Evolutionary conservation across 1,140 invertebrate genomes (phyloP).

Genomic region (Chrysopa pallens): DNA sequence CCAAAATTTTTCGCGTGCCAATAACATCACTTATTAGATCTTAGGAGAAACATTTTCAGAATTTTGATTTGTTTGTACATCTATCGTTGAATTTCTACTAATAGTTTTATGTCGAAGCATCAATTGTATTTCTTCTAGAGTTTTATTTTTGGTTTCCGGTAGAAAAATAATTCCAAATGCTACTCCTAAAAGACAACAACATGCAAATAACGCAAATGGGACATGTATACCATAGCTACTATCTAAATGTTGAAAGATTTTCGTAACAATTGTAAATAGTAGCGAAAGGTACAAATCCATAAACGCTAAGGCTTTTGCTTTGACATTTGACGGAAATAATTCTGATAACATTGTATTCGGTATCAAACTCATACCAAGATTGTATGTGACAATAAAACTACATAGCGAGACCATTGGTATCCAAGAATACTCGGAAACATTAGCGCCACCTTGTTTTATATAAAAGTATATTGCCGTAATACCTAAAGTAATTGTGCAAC

Average conservation of each 20-base stretch:
- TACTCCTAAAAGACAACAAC: constrained; percentile 33
- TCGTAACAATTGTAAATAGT: constrained; percentile 43
- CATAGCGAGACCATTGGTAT: no score
- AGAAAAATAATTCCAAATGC: constrained; percentile 43
- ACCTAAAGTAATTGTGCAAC: no score
- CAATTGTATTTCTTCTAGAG: constrained; percentile 48
- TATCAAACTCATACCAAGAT: constrained; percentile 43
- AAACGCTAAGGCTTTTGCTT: constrained; percentile 24
- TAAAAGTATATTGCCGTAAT: no score
- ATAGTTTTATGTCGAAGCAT: constrained; percentile 12
- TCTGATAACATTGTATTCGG: constrained; percentile 53
- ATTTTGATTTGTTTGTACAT: no score
- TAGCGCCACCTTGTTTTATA: no score
- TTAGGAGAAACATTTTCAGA: no score
- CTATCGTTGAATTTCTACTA: no score
- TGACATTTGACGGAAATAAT: constrained; percentile 42
- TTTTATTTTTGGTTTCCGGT: constrained; percentile 63
- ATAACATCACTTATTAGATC: no score
- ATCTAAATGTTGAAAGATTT: constrained; percentile 35
- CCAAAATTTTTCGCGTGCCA: no score
- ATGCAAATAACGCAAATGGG: constrained; percentile 50
- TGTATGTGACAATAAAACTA: no score
- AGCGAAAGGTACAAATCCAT: constrained; percentile 15
- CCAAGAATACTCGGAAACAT: no score
- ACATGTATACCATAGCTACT: constrained; percentile 25